Evolutionary conservation across 1,140 invertebrate genomes (phyloP).

Genomic region (Bombyx mandarina): DNA sequence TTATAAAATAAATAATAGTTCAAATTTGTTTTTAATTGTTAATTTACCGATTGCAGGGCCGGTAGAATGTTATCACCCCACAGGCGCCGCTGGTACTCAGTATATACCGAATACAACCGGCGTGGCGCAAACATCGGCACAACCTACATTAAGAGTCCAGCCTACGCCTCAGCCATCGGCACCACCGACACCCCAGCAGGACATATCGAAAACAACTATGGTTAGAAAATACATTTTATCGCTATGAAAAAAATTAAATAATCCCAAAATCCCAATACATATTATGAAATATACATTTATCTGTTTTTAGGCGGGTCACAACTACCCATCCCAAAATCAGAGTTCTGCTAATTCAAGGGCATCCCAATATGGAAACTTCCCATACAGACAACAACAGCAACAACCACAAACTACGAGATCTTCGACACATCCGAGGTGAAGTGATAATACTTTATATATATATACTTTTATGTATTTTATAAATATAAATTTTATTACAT

Average conservation of each 20-base stretch:
- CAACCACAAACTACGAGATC: conserved; percentile 43
- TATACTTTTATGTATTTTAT: not conserved
- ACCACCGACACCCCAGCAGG: conserved; percentile 47
- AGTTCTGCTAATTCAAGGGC: conserved; percentile 27
- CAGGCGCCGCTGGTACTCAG: conserved; percentile 30
- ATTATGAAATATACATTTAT: conserved; percentile 5
- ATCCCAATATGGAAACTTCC: conserved; percentile 38
- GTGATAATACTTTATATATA: not conserved
- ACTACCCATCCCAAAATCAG: conserved; percentile 45
- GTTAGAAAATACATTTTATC: conserved; percentile 17
- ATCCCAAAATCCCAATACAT: not conserved
- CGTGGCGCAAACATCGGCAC: conserved; percentile 29
- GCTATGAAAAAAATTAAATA: not conserved
- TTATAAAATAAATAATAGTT: conserved; percentile 2
- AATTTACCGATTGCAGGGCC: conserved; percentile 30
- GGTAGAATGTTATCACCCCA: conserved; percentile 52
- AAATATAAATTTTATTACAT: too few relatives aligned
- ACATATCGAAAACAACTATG: conserved; percentile 52
- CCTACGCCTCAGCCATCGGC: conserved; percentile 48
- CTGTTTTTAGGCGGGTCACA: conserved; percentile 46
- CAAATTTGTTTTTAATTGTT: conserved; percentile 2
- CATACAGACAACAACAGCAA: conserved; percentile 14
- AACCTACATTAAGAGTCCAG: conserved; percentile 33
- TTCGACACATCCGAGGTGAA: conserved; percentile 44
- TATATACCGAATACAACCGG: conserved; percentile 38